These are phyloP conservation scores for Mythimna pallens DNA, from an alignment of 2,888 invertebrate species.

Conservation along the genomic window DNA sequence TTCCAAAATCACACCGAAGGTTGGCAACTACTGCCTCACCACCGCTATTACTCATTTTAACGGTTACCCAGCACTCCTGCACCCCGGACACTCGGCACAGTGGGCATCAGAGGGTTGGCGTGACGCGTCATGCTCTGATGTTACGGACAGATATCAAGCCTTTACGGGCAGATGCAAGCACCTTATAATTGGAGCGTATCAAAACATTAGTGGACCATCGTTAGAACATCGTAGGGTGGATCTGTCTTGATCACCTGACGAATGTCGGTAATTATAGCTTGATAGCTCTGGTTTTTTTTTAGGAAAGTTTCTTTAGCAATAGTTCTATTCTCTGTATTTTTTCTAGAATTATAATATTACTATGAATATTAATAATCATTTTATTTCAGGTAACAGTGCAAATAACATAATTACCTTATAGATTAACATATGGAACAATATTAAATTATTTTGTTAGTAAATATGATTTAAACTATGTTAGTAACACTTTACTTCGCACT, in stretches of 20 bases:
- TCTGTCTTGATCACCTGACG: constrained; percentile 45
- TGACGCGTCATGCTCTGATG: constrained; percentile 82
- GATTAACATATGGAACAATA: too few species aligned
- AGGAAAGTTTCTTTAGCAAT: not conserved
- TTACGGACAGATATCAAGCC: constrained; percentile 82
- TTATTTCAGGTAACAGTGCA: too few species aligned
- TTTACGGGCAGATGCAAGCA: constrained; percentile 85
- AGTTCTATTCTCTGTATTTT: not conserved
- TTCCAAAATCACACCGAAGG: constrained; percentile 52
- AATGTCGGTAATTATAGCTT: constrained; percentile 59
- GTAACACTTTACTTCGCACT: too few species aligned
- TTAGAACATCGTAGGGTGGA: constrained; percentile 55
- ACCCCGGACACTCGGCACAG: constrained; percentile 28
- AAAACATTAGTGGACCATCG: constrained; percentile 83
- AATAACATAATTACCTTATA: too few species aligned
- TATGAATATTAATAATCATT: too few species aligned
- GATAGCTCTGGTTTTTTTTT: constrained; percentile 43
- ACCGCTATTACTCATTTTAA: constrained; percentile 88
- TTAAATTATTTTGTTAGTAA: too few species aligned
- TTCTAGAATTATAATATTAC: not conserved
- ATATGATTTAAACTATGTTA: too few species aligned
- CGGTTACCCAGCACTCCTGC: constrained; percentile 82
- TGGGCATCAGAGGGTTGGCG: constrained; percentile 81
- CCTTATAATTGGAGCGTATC: constrained; percentile 88
- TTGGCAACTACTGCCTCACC: constrained; percentile 73